A percentile compares a stretch with the other conserved stretches of the same genome.
These are phyloP conservation scores for Ophraella communa DNA, from an alignment of 2,888 invertebrate genomes.

Conservation along the genomic window DNA sequence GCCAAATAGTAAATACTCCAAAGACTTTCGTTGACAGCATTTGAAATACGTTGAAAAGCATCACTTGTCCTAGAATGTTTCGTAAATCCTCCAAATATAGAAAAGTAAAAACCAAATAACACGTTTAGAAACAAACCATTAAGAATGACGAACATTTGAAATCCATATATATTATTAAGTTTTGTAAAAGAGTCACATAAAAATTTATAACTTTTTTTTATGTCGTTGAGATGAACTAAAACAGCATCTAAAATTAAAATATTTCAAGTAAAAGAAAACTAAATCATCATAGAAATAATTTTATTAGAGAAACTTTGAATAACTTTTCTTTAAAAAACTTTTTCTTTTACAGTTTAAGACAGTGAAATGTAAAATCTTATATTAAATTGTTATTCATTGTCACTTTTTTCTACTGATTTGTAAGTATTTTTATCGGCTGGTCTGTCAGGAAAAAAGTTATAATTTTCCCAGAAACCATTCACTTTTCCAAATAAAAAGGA, in stretches of 20 bases:
- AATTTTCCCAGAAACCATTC: neutral
- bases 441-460: neutral
- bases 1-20: conserved; percentile 39
- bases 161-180: conserved; percentile 28
- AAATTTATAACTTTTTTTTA: conserved; percentile 26
- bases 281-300: neutral
- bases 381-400: neutral
- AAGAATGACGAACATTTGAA: conserved; percentile 32
- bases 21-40: conserved; percentile 31
- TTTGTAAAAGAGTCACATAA: conserved; percentile 25
- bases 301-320: neutral
- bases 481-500: neutral
- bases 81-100: conserved; percentile 39
- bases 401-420: neutral
- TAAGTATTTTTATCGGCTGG: neutral
- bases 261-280: neutral
- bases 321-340: neutral
- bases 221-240: conserved; percentile 16
- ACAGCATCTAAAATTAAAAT: conserved; percentile 19
- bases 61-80: conserved; percentile 21
- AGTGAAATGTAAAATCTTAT: neutral
- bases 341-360: neutral
- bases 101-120: conserved; percentile 37
- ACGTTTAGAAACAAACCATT: conserved; percentile 31
- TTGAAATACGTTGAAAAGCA: conserved; percentile 23